phyloP scores from a whole-genome alignment of 1,140 invertebrate species.

The Meloidogyne exigua region DNA sequence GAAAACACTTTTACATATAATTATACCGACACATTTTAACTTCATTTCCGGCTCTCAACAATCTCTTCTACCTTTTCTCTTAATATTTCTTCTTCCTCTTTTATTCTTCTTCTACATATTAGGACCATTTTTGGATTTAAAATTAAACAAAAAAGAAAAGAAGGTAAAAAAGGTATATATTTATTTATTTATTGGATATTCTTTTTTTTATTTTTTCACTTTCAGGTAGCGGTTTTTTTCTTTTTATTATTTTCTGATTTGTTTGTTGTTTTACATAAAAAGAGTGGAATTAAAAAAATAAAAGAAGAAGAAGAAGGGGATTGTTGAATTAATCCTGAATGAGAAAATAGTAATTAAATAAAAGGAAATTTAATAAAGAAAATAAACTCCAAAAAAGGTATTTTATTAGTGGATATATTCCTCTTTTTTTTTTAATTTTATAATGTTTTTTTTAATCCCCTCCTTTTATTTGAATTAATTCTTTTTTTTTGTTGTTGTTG shows the following conservation, averaged over 20 bases:
- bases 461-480: neutral
- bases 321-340: conserved; percentile 5
- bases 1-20: neutral
- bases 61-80: neutral
- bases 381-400: no score
- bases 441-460: no score
- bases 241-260: neutral
- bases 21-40: neutral
- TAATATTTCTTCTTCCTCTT: neutral
- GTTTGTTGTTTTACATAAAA: neutral
- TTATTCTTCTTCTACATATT: neutral
- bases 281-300: neutral
- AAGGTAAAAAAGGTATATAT: neutral
- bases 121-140: neutral
- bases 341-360: no score
- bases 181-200: neutral
- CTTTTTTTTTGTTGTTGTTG: no score
- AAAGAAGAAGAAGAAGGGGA: neutral
- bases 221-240: neutral
- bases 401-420: no score
- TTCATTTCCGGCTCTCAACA: conserved; percentile 1
- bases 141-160: neutral
- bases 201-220: neutral
- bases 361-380: no score
- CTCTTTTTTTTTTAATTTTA: no score